phyloP scores from a whole-genome alignment of 2,888 invertebrate genomes.

The Panzeria rudis region DNA sequence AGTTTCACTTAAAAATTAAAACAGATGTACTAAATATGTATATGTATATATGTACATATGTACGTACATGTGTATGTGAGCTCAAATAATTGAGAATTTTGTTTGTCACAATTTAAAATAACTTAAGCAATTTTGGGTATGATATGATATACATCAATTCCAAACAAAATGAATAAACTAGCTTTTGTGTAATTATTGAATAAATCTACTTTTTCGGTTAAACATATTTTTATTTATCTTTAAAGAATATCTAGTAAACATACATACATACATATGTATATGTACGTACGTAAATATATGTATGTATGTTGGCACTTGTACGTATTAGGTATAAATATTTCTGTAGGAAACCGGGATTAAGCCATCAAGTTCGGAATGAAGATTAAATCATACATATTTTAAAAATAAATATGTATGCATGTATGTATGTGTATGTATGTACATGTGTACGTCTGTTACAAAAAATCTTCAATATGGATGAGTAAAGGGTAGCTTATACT shows the following conservation, averaged over 20 bases:
- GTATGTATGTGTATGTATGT: too few relatives aligned
- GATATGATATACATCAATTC: conserved; percentile 10
- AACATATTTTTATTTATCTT: too few relatives aligned
- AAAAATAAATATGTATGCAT: neutral
- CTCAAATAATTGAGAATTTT: conserved; percentile 29
- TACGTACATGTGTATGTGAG: neutral
- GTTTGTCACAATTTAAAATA: conserved; percentile 37
- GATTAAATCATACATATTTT: too few relatives aligned
- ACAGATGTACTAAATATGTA: conserved; percentile 19
- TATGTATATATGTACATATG: neutral
- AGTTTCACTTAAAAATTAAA: conserved; percentile 1
- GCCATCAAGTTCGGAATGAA: too few relatives aligned
- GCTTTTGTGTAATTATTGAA: neutral
- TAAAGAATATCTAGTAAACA: too few relatives aligned
- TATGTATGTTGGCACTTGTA: too few relatives aligned
- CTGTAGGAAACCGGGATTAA: too few relatives aligned
- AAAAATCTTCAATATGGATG: too few relatives aligned
- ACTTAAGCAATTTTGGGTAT: conserved; percentile 26
- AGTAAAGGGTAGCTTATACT: too few relatives aligned
- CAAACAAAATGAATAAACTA: too few relatives aligned
- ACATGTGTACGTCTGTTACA: too few relatives aligned
- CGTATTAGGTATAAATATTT: neutral
- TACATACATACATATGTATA: neutral
- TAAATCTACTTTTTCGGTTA: too few relatives aligned
- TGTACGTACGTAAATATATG: neutral